Percentiles rank a stretch among this genome's conserved stretches.
Evolutionary conservation across 2,888 invertebrate species (phyloP).

Genomic region (Hypomecis atomaria): DNA sequence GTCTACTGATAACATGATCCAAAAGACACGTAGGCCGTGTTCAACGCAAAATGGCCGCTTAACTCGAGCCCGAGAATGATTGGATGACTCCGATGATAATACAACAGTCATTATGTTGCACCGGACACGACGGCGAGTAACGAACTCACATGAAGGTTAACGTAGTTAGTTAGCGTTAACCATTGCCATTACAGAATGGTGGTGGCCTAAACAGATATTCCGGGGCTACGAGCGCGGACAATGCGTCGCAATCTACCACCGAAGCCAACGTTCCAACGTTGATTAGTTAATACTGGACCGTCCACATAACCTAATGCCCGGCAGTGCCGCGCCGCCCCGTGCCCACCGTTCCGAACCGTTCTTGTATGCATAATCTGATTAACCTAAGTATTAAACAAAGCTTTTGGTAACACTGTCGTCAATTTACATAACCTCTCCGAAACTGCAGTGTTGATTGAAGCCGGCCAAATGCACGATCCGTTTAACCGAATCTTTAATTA

Average conservation of each 20-base stretch:
- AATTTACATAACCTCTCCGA: constrained; percentile 64
- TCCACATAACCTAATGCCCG: constrained; percentile 74
- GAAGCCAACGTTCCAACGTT: constrained; percentile 81
- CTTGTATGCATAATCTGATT: constrained; percentile 84
- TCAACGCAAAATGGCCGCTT: constrained; percentile 27
- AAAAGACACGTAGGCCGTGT: constrained; percentile 15
- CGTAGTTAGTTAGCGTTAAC: constrained; percentile 71
- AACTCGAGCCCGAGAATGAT: constrained; percentile 33
- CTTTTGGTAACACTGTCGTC: constrained; percentile 68
- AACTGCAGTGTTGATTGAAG: constrained; percentile 57
- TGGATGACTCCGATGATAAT: constrained; percentile 39
- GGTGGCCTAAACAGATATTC: constrained; percentile 84
- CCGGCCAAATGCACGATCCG: constrained; percentile 56
- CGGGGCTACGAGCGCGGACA: constrained; percentile 80
- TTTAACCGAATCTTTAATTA: constrained; percentile 51
- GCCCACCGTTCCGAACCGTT: constrained; percentile 72
- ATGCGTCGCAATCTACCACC: constrained; percentile 80
- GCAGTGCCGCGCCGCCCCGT: constrained; percentile 51
- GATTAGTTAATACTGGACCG: constrained; percentile 82
- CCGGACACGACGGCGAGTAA: constrained; percentile 59
- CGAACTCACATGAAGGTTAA: constrained; percentile 67
- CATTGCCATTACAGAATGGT: constrained; percentile 77
- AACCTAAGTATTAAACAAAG: constrained; percentile 81
- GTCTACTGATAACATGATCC: constrained; percentile 1
- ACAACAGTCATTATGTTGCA: constrained; percentile 37